Base-by-base conservation (phyloP, 1,140 invertebrate species). In the Ips nitidus region DNA sequence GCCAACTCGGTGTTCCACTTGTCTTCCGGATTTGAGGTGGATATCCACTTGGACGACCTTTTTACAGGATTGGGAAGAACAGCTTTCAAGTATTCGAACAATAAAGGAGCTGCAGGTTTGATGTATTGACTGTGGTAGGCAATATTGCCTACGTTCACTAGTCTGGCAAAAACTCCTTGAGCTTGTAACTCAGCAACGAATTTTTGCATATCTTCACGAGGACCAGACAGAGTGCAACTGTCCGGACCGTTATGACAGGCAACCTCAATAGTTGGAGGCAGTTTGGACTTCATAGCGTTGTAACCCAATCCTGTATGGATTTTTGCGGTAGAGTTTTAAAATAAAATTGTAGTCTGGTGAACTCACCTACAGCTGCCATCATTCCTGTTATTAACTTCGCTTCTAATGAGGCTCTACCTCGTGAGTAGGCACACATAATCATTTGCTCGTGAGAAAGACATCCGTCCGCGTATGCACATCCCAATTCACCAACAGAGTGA, bases 401-500 rank as follows among this genome's bases (percentile, higher is more conserved):
- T 74, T 95, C 92, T 50, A 91, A 81, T 50, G 94, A 93, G 38
- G 92, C 94, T 55, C 87, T 80, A 2, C 95, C 96, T 81, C 94
- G 84, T 74, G 89, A 94, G 81, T 95, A 97, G 6, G 94, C 89
- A 37, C 90, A 85, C 6, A 94, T 76, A 60, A 96, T 88, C 81
- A 92, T 92, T 82, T 97, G 88, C 77, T 95, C 91, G 2, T 88
- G 86, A 4, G 92, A 93, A 65, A 95, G 84, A 66, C 89, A 90
- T 1, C 91, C 92, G 81, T 96, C 94, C 47, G 92, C 92, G 83
- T 97, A 97, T 22, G 89, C 91, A 81, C 94, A 96, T 2, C 91
- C 93, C n/a, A 94, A 78, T 81, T 94, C 92, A 38, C 92, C 92
- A 1, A 92, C 91, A n/a, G 93, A 95, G 79, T 96, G 94, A 2